Base-by-base conservation (phyloP, 2,888 invertebrate species). In the Caenorhabditis sp. region DNA sequence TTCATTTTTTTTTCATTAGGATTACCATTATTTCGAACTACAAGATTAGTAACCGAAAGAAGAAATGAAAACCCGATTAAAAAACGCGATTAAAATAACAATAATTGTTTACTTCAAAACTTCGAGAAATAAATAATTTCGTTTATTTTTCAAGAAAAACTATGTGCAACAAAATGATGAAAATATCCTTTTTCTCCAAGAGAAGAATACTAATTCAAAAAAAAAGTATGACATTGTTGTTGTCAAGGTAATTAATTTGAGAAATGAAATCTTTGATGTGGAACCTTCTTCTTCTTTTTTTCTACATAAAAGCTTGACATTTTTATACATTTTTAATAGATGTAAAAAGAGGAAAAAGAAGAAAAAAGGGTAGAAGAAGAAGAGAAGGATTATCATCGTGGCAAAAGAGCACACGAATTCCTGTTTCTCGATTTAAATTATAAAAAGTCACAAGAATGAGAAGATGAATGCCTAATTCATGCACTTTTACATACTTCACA, bases 311-410 rank as follows among this genome's bases (percentile, higher is more conserved):
- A 36, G 10, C 36, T 8, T 36, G 7, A 36, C 36, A 43, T 14
- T 43, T 43, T 43, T 14, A 43, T 43, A 43, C 43, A 43, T 43
- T 43, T 43, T 43, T 43, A 43, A 43, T 43, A 43, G 17, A 43
- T 43, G 43, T 17, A 57, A 36, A 12, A 52, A 26, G 27, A 17
- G 12, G 57, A n/a, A 26, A 27, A 57, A 17, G 14, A 26, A 57
- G 57, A 43, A 59, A 10, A 31, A 57, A 36, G 3, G 36, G 26
- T 26, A 17, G 17, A 23, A 5, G 12, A 27, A 57, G 10, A 12
- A 17, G 23, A 12, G 25, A 43, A 59, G 67, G 63, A 67, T 62
- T 63, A 62, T 58, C 59, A 49, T 36, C 14, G 21, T 31, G 38
- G 38, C 38, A 27, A 31, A 50, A 53, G 36, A 58, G 38, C 20